phyloP scores from a whole-genome alignment of 2,888 invertebrate species.

The Nebria brevicollis region DNA sequence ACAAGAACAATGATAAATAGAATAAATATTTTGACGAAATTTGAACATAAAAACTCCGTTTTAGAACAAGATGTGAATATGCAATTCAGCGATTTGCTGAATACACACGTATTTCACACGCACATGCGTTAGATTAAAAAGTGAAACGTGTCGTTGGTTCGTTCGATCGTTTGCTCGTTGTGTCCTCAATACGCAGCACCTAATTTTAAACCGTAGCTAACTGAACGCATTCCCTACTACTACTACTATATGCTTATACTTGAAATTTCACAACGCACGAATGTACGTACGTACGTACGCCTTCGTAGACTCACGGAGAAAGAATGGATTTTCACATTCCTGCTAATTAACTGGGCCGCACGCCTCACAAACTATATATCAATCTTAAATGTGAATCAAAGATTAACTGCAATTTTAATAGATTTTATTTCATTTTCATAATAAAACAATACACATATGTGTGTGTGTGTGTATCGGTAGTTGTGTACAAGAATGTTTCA shows the following conservation, averaged over 20 bases:
- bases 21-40: too few species aligned
- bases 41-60: too few species aligned
- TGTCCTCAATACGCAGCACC: constrained; percentile 55
- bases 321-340: constrained; percentile 40
- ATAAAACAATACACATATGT: too few species aligned
- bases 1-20: too few species aligned
- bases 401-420: too few species aligned
- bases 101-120: not conserved
- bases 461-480: too few species aligned
- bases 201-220: constrained; percentile 56
- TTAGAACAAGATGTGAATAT: too few species aligned
- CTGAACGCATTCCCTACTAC: constrained; percentile 35
- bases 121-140: constrained; percentile 50
- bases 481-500: too few species aligned
- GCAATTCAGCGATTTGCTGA: not conserved
- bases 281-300: not conserved
- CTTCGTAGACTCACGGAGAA: constrained; percentile 8
- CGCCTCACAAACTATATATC: too few species aligned
- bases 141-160: constrained; percentile 54
- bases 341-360: constrained; percentile 31
- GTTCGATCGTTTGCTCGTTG: constrained; percentile 31
- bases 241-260: not conserved
- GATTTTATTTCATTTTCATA: too few species aligned
- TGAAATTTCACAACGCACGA: constrained; percentile 42
- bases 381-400: too few species aligned